phyloP scores from a whole-genome alignment of 2,113 vertebrate species.

The Hyperopisus bebe region DNA sequence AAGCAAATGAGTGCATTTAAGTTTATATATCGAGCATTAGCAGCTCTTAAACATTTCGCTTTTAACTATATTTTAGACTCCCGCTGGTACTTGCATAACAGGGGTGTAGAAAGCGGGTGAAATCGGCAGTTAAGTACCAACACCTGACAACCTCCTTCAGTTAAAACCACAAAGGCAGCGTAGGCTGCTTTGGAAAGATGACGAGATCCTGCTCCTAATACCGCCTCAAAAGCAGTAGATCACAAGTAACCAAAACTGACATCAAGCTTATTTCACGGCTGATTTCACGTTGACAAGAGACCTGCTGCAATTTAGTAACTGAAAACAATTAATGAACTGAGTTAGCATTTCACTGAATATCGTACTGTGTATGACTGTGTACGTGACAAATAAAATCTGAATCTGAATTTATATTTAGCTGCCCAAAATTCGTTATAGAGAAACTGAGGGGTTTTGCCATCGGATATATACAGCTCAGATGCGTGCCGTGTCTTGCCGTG shows the following conservation, averaged over 20 bases:
- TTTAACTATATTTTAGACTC: background rate
- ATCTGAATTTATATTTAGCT: no score
- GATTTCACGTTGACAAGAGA: background rate
- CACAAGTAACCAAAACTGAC: background rate
- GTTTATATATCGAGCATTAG: background rate
- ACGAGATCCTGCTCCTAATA: background rate
- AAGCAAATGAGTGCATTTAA: background rate
- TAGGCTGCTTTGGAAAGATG: background rate
- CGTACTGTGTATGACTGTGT: no score
- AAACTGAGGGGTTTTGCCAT: background rate
- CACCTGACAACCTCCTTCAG: background rate
- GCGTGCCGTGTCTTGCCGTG: background rate
- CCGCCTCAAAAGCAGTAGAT: background rate
- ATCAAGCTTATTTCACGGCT: background rate
- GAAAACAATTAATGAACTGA: background rate
- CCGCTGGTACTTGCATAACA: background rate
- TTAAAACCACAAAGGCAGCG: background rate
- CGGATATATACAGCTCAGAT: background rate
- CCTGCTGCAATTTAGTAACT: background rate
- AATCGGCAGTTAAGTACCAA: background rate
- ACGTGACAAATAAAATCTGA: no score
- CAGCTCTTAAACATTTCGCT: background rate
- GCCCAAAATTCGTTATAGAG: background rate
- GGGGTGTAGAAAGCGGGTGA: background rate
- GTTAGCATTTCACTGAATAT: no score